phyloP scores from a whole-genome alignment of 2,888 invertebrate species.

The Archips crataeganus region DNA sequence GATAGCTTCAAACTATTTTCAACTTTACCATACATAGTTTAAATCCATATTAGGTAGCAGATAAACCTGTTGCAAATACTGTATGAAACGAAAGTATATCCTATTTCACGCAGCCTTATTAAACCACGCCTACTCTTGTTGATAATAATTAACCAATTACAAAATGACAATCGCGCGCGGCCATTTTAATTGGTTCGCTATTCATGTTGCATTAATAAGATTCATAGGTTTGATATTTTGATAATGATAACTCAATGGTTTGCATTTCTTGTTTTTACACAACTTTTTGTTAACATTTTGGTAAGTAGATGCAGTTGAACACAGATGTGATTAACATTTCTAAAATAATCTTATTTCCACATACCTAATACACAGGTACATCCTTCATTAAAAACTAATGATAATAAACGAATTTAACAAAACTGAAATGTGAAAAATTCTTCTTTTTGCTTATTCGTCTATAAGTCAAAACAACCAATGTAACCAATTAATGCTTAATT shows the following conservation, averaged over 20 bases:
- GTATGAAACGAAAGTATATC: slow-evolving; percentile 39
- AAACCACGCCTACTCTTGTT: slow-evolving; percentile 69
- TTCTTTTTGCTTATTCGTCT: too few relatives aligned
- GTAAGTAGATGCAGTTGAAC: background rate
- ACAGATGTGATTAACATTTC: too few relatives aligned
- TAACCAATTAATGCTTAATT: background rate
- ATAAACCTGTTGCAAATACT: slow-evolving; percentile 26
- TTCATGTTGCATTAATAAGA: slow-evolving; percentile 67
- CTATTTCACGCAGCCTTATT: slow-evolving; percentile 36
- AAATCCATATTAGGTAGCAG: background rate
- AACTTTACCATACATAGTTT: background rate
- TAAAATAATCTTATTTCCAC: background rate
- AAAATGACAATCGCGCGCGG: slow-evolving; percentile 77
- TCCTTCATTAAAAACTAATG: too few relatives aligned
- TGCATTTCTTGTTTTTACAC: background rate
- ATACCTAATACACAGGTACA: background rate
- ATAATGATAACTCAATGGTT: background rate
- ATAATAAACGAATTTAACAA: too few relatives aligned
- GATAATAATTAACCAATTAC: slow-evolving; percentile 85
- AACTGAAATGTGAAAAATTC: too few relatives aligned
- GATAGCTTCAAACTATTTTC: background rate
- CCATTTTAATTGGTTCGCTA: slow-evolving; percentile 80
- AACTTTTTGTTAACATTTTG: background rate
- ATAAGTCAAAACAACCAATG: too few relatives aligned
- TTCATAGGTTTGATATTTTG: slow-evolving; percentile 45